phyloP scores from a whole-genome alignment of 2,113 vertebrate genomes.

The Poeciliopsis occidentalis region DNA sequence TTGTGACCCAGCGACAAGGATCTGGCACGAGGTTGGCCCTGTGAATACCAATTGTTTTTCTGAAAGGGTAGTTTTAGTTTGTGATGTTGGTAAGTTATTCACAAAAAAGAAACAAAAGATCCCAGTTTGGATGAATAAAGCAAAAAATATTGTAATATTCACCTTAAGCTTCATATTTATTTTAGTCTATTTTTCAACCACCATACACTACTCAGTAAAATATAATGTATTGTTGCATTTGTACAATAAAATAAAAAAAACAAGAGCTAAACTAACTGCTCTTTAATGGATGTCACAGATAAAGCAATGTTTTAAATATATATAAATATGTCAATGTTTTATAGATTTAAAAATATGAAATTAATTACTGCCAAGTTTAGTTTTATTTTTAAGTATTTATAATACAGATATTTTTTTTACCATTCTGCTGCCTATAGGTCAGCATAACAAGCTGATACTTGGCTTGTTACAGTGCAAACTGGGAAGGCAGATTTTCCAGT shows the following conservation, averaged over 20 bases:
- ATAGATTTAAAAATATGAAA: not conserved
- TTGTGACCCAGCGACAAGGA: slow-evolving; percentile 36
- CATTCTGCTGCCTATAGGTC: not conserved
- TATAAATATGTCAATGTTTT: not conserved
- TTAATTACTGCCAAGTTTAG: not conserved
- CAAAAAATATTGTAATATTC: not conserved
- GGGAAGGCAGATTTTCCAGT: too few relatives aligned
- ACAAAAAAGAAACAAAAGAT: not conserved
- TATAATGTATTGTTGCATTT: not conserved
- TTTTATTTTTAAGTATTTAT: not conserved
- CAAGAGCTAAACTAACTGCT: not conserved
- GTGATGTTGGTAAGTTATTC: not conserved
- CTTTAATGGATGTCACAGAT: not conserved
- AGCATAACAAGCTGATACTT: not conserved
- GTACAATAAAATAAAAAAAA: not conserved
- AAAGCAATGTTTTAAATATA: not conserved
- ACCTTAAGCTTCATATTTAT: not conserved
- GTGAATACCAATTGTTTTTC: slow-evolving; percentile 28
- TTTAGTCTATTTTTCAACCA: not conserved
- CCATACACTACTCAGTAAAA: too few relatives aligned
- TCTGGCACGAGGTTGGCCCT: slow-evolving; percentile 38
- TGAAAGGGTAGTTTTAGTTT: slow-evolving; percentile 6
- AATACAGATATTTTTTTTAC: not conserved
- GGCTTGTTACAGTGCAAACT: not conserved
- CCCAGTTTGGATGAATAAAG: not conserved